A percentile compares a stretch with the other conserved stretches of the same genome.
Conservation (phyloP, 2,113 vertebrate species). For the Leptobrachium leishanense region DNA sequence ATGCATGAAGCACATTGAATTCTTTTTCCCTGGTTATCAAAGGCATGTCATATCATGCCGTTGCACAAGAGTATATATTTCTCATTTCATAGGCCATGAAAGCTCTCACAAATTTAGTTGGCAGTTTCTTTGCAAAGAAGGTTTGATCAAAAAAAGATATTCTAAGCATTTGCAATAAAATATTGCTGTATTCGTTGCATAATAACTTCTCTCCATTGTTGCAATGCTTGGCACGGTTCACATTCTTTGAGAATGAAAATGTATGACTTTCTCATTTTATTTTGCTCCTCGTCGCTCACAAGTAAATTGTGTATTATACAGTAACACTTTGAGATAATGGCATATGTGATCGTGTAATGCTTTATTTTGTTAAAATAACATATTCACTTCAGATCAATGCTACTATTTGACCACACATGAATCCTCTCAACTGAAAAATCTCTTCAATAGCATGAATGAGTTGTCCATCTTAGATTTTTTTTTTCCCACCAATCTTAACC, state of each 20-base stretch:
- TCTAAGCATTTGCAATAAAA: slow-evolving; percentile 37
- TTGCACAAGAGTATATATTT: slow-evolving; percentile 47
- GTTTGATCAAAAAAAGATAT: slow-evolving; percentile 39
- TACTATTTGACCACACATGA: no score
- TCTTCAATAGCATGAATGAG: no score
- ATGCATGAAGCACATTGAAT: slow-evolving; percentile 43
- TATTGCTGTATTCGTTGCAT: slow-evolving; percentile 37
- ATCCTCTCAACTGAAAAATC: no score
- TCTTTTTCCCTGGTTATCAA: slow-evolving; percentile 43
- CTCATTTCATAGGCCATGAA: slow-evolving; percentile 45
- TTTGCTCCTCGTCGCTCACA: background rate
- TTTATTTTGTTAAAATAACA: no score
- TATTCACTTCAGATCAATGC: no score
- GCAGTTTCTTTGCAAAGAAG: slow-evolving; percentile 31
- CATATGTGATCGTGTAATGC: no score
- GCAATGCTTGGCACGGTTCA: slow-evolving; percentile 12
- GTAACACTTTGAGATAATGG: no score
- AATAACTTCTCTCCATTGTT: slow-evolving; percentile 30
- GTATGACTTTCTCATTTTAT: slow-evolving; percentile 23
- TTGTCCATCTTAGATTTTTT: no score
- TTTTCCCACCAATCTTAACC: no score
- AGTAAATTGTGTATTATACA: no score
- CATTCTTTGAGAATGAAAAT: background rate
- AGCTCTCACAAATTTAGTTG: slow-evolving; percentile 42
- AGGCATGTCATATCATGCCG: slow-evolving; percentile 44